Conservation (phyloP, 2,888 invertebrate genomes). For the Tupiocoris notatus region DNA sequence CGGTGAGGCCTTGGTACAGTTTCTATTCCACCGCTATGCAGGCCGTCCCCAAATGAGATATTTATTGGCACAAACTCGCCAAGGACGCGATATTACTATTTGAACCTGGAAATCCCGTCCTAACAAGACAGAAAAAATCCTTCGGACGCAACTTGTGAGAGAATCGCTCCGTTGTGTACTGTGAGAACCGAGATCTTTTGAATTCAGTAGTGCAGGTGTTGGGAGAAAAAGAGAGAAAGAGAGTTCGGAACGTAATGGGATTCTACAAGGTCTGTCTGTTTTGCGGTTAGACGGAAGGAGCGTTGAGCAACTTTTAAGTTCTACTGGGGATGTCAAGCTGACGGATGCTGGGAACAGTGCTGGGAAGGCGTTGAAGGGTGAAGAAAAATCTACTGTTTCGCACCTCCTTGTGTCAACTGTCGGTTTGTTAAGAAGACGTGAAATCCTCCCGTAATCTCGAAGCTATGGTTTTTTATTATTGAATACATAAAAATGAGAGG, state of each 20-base stretch:
- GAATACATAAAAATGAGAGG: no score
- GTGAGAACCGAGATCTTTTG: neutral
- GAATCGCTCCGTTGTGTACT: neutral
- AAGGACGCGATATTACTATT: neutral
- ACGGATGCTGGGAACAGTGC: neutral
- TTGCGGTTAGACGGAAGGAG: neutral
- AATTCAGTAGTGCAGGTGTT: neutral
- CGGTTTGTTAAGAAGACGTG: no score
- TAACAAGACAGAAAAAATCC: neutral
- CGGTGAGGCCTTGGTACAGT: no score
- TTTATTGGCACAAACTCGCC: neutral
- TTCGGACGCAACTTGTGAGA: neutral
- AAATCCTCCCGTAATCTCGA: no score
- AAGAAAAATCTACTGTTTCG: neutral
- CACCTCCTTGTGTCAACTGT: neutral
- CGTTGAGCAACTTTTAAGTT: neutral
- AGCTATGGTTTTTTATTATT: no score
- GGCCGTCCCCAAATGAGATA: neutral
- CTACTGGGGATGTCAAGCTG: neutral
- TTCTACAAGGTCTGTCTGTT: neutral
- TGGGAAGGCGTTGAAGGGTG: neutral
- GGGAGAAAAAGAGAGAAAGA: neutral
- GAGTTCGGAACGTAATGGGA: neutral
- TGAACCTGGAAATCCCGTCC: neutral
- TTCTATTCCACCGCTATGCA: no score